phyloP scores from a whole-genome alignment of 2,113 vertebrate genomes.

The Alligator mississippiensis region DNA sequence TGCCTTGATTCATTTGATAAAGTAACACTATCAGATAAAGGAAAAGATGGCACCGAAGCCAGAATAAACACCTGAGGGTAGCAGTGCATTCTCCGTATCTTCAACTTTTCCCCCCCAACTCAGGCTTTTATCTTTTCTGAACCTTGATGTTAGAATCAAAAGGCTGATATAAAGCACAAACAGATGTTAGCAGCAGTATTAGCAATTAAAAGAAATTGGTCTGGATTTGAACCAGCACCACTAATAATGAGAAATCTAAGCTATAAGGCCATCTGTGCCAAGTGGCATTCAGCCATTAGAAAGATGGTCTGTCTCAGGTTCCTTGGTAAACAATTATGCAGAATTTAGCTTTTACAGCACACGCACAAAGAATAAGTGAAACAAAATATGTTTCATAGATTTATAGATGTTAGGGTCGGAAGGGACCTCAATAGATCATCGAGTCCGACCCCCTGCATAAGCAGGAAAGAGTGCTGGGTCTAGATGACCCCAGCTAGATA shows the following conservation, averaged over 20 bases:
- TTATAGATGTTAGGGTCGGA: too few relatives aligned
- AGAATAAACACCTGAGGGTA: conserved; percentile 1
- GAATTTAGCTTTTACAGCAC: conserved; percentile 15
- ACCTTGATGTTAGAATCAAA: neutral
- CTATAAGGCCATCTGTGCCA: neutral
- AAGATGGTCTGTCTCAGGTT: neutral
- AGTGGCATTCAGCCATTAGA: neutral
- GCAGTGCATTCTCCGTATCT: neutral
- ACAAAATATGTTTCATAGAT: neutral
- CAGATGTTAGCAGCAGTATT: neutral
- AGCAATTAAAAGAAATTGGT: neutral
- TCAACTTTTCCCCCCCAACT: neutral
- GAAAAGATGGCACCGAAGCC: neutral
- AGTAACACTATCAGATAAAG: neutral
- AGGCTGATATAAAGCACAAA: neutral
- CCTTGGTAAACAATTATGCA: neutral
- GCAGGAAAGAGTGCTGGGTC: too few relatives aligned
- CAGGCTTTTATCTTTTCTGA: neutral
- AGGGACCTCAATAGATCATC: too few relatives aligned
- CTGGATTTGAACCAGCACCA: neutral
- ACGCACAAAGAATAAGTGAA: conserved; percentile 8
- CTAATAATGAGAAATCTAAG: neutral
- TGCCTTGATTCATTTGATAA: neutral
- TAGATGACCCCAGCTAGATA: too few relatives aligned
- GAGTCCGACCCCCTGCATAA: too few relatives aligned